A percentile compares a stretch with the other conserved stretches of the same genome.
These are phyloP conservation scores for Eremobia ochroleuca DNA, from an alignment of 2,888 invertebrate genomes.

Conservation along the genomic window DNA sequence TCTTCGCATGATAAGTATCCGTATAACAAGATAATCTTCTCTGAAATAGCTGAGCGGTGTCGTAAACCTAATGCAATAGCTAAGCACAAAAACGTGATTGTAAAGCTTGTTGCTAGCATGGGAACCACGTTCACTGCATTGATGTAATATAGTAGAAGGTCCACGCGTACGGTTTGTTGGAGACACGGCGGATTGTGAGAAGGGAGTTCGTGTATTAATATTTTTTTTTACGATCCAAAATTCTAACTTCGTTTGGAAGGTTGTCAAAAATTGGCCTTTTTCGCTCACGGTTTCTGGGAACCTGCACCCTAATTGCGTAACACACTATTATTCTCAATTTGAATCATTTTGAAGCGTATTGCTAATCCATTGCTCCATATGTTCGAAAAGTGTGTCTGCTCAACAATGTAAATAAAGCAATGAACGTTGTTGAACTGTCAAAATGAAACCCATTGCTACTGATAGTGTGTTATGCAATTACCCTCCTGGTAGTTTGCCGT, in stretches of 20 bases:
- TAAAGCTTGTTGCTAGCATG: slow-evolving; percentile 67
- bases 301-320: too few species aligned
- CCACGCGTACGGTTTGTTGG: slow-evolving; percentile 42
- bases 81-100: slow-evolving; percentile 72
- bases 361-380: too few species aligned
- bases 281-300: background rate
- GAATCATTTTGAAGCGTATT: too few species aligned
- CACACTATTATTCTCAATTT: too few species aligned
- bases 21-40: slow-evolving; percentile 47
- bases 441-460: too few species aligned
- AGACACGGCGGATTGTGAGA: background rate
- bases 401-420: too few species aligned
- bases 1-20: slow-evolving; percentile 14
- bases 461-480: too few species aligned
- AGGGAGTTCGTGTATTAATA: background rate
- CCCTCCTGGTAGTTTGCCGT: too few species aligned
- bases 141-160: slow-evolving; percentile 73
- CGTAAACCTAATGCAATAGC: slow-evolving; percentile 65
- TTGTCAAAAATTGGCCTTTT: too few species aligned
- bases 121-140: slow-evolving; percentile 76
- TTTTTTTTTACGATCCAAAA: too few species aligned
- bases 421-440: too few species aligned
- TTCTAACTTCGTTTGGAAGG: background rate
- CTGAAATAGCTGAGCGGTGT: slow-evolving; percentile 30
- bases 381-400: too few species aligned